Base-by-base conservation (phyloP, 2,888 invertebrate species). In the Laothoe populi region DNA sequence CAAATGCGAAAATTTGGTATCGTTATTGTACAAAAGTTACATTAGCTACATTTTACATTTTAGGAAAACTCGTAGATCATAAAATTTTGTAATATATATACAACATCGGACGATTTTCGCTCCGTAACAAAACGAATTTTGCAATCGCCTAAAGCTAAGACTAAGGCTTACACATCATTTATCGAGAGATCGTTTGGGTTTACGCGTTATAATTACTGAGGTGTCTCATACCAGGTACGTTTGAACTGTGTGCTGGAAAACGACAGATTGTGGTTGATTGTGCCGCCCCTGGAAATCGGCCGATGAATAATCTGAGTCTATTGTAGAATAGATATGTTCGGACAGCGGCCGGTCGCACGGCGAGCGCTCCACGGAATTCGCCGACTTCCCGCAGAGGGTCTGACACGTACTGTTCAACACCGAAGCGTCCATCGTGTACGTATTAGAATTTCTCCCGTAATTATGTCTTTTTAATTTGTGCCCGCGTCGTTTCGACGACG, bases 301-400 rank as follows among this genome's bases (percentile, higher is more conserved):
- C 65, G 96, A 96, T 82, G 96, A 96, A 84, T 97, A 97, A 87
- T 97, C 97, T 59, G 97, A 97, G 87, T 97, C 97, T 87, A 97
- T 97, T 82, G 97, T 97, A 67, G 97, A 97, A 85, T 97, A 97
- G 79, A 97, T 97, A 87, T 97, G 97, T 86, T 97, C 97, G 69
- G 97, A 96, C 57, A 96, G 93, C 57, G 97, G 97, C 65, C 97
- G 93, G 80, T 95, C 95, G 77, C 94, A 94, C 38, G 95, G 95
- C 76, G 94, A 94, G 62, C 93, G 92, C 75, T 93, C 93, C 57
- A 93, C 94, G 21, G 93, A 93, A 77, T 89, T 85, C 63, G 92
- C 90, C 13, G 92, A 79, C 93, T 92, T 92, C 57, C 91, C 89
- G 84, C 94, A 94, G 65, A 94, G 90, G 80, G 94, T 94, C 80